A percentile compares a stretch with the other conserved stretches of the same genome.
These are phyloP conservation scores for Nerophis lumbriciformis DNA, from an alignment of 2,113 vertebrate genomes.

Conservation along the genomic window DNA sequence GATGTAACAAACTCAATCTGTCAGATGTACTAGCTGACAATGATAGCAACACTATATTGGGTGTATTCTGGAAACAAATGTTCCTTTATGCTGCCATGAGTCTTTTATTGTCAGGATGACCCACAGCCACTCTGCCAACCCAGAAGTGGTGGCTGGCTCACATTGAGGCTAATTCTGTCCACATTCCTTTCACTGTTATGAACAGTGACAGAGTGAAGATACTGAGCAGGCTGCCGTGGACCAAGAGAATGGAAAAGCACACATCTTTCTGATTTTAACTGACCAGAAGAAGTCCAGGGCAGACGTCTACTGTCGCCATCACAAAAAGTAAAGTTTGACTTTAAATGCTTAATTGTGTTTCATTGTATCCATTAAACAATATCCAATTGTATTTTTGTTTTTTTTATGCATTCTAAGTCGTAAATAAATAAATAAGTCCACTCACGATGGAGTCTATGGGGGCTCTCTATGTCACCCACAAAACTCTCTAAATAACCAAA, in stretches of 20 bases:
- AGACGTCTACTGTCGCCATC: not conserved
- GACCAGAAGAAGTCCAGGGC: not conserved
- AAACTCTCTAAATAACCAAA: no score
- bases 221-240: conserved; percentile 9
- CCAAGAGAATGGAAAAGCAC: not conserved
- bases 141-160: conserved; percentile 20
- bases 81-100: conserved; percentile 5
- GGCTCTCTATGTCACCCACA: no score
- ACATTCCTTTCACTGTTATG: conserved; percentile 21
- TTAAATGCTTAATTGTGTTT: no score
- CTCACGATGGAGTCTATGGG: no score
- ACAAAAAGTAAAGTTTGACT: no score
- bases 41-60: not conserved
- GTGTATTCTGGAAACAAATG: conserved; percentile 6
- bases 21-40: not conserved
- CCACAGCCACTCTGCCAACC: conserved; percentile 7
- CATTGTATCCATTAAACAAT: no score
- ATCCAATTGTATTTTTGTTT: no score
- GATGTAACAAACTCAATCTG: not conserved
- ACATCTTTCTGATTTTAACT: conserved; percentile 1
- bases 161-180: conserved; percentile 21
- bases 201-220: conserved; percentile 15
- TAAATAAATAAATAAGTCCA: no score
- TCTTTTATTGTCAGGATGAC: conserved; percentile 1
- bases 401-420: no score